phyloP scores from a whole-genome alignment of 2,888 invertebrate genomes.

The Coelopa pilipes region DNA sequence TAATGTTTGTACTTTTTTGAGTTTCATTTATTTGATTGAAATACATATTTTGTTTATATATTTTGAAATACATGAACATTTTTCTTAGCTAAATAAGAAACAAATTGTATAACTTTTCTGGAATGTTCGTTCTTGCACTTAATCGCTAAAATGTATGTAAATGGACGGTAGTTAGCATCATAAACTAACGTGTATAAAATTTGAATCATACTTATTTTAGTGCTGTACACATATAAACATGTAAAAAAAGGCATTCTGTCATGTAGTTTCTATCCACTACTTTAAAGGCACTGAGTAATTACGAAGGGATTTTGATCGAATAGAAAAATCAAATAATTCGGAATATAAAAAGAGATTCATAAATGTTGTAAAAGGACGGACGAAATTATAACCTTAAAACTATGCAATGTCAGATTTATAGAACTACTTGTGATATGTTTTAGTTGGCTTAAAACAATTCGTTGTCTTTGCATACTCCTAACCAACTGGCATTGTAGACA shows the following conservation, averaged over 20 bases:
- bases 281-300: constrained; percentile 20
- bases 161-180: constrained; percentile 38
- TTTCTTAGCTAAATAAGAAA: too few species aligned
- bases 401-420: background rate
- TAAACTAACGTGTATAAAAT: background rate
- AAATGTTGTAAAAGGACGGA: background rate
- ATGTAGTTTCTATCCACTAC: too few species aligned
- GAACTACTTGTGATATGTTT: background rate
- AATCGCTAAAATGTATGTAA: constrained; percentile 26
- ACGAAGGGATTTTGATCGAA: background rate
- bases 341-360: background rate
- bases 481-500: constrained; percentile 86
- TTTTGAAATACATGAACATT: too few species aligned
- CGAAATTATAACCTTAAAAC: constrained; percentile 8
- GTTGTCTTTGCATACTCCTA: constrained; percentile 55
- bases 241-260: too few species aligned
- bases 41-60: too few species aligned
- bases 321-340: background rate
- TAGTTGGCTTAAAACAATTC: background rate
- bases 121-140: background rate
- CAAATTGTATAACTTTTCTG: constrained; percentile 19
- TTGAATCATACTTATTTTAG: too few species aligned
- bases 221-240: too few species aligned
- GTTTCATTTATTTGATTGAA: too few species aligned
- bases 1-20: too few species aligned